These are phyloP conservation scores for Euplagia quadripunctaria DNA, from an alignment of 2,888 invertebrate genomes.

Conservation along the genomic window DNA sequence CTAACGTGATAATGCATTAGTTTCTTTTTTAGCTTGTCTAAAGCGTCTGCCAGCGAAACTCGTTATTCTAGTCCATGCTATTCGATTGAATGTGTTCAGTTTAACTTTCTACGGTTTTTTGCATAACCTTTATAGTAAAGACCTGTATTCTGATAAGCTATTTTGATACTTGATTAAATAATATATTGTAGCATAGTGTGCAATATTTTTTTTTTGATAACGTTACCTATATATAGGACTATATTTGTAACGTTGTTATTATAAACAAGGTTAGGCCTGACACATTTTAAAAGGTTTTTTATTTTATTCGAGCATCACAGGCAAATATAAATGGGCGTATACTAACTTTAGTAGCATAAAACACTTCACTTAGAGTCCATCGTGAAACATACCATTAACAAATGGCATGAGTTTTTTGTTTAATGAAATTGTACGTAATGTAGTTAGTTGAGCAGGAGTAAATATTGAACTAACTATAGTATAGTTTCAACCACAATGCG, in stretches of 20 bases:
- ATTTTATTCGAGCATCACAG: background rate
- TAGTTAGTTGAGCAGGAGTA: background rate
- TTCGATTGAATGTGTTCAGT: slow-evolving; percentile 20
- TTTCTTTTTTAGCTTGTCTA: slow-evolving; percentile 2
- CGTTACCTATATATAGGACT: slow-evolving; percentile 8
- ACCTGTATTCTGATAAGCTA: slow-evolving; percentile 7
- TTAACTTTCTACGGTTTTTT: slow-evolving; percentile 30
- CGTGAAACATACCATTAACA: background rate
- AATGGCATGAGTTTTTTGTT: background rate
- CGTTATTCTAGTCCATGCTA: slow-evolving; percentile 22
- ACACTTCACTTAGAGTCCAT: background rate
- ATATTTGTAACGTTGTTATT: slow-evolving; percentile 7
- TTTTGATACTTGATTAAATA: slow-evolving; percentile 2
- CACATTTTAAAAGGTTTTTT: background rate
- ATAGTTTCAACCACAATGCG: background rate
- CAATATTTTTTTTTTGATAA: slow-evolving; percentile 12
- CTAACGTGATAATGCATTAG: background rate
- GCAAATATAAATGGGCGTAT: background rate
- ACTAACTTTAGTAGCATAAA: background rate
- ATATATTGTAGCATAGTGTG: slow-evolving; percentile 10
- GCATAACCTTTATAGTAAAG: slow-evolving; percentile 12
- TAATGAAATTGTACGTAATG: background rate
- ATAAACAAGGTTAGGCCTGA: background rate
- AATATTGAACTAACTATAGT: background rate
- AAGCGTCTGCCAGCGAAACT: slow-evolving; percentile 24